Conservation (phyloP, 2,113 vertebrate species). For the Nothobranchius kuhntae region DNA sequence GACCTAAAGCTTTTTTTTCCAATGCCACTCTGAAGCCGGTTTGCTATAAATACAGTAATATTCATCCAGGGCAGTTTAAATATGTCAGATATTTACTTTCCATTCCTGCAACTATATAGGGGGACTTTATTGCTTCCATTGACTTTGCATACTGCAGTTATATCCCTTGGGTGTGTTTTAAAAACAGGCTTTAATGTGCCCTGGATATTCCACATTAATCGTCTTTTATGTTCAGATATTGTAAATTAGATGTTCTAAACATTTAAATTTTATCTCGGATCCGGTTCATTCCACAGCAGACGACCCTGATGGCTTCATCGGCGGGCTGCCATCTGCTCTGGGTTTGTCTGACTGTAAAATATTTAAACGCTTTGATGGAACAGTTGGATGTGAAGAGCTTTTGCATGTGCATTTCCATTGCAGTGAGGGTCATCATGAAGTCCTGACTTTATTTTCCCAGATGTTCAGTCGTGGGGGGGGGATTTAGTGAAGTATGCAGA, state of each 20-base stretch:
- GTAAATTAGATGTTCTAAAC: conserved; percentile 4
- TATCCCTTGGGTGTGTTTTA: conserved; percentile 22
- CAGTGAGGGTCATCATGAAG: conserved; percentile 17
- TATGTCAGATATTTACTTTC: too few species aligned
- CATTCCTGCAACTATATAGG: too few species aligned
- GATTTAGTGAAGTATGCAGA: conserved; percentile 77
- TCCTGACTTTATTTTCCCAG: conserved; percentile 44
- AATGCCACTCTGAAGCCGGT: too few species aligned
- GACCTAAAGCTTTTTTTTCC: too few species aligned
- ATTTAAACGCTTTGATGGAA: conserved; percentile 13
- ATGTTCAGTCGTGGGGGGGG: conserved; percentile 79
- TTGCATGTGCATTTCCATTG: conserved; percentile 19
- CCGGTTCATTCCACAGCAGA: conserved; percentile 37
- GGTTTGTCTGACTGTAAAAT: conserved; percentile 64
- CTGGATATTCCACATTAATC: conserved; percentile 2
- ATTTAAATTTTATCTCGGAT: conserved; percentile 39
- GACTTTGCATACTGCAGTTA: conserved; percentile 7
- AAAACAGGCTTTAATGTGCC: conserved; percentile 4
- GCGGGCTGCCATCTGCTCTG: conserved; percentile 69
- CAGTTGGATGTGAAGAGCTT: background rate
- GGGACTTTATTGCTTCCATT: background rate
- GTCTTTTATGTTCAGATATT: conserved; percentile 3
- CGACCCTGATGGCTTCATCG: conserved; percentile 66
- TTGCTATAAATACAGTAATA: too few species aligned
- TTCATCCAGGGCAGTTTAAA: too few species aligned